phyloP scores from a whole-genome alignment of 2,797 vertebrate genomes.

The Scolopax rusticola region DNA sequence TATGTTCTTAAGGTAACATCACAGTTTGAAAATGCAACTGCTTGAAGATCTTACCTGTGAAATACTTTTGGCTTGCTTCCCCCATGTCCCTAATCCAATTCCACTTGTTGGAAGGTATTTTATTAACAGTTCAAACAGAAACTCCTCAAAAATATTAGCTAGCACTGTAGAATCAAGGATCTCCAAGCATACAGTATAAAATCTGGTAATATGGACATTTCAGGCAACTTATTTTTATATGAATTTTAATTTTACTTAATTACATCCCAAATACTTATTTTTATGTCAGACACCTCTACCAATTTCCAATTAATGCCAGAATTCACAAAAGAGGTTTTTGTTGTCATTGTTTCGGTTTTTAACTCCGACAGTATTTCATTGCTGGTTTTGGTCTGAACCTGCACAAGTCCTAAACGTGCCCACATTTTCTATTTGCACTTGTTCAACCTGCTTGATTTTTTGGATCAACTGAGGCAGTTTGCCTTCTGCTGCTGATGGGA shows the following conservation, averaged over 20 bases:
- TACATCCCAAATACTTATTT: background rate
- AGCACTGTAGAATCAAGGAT: background rate
- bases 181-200: background rate
- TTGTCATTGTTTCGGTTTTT: background rate
- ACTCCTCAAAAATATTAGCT: background rate
- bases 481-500: background rate
- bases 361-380: background rate
- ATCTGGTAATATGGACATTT: background rate
- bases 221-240: background rate
- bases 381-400: background rate
- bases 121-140: background rate
- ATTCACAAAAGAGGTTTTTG: background rate
- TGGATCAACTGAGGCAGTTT: background rate
- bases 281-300: background rate
- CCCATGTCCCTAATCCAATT: background rate
- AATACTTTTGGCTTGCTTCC: background rate
- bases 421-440: background rate
- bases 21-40: background rate
- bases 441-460: background rate
- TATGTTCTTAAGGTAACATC: background rate
- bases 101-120: background rate
- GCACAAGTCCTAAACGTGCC: fast-evolving
- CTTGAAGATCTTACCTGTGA: background rate
- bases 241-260: background rate
- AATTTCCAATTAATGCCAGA: background rate